A percentile compares a stretch with the other conserved stretches of the same genome.
Evolutionary conservation across 2,888 invertebrate genomes (phyloP).

Genomic region (Lithodes maja): DNA sequence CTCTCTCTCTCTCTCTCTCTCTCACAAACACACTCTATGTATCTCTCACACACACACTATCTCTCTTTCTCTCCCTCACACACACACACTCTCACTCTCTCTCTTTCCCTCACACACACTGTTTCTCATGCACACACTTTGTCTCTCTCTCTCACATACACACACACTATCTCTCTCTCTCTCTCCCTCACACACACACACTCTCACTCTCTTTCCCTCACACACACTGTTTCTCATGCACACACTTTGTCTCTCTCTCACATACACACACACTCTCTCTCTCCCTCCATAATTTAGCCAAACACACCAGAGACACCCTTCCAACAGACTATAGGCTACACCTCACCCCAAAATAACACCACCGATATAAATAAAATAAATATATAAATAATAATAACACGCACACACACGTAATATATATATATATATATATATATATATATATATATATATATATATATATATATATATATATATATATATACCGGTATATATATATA

Average conservation of each 20-base stretch:
- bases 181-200: neutral
- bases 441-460: no score
- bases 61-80: constrained; percentile 15
- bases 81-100: constrained; percentile 9
- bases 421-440: no score
- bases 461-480: no score
- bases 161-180: neutral
- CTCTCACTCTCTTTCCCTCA: neutral
- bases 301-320: neutral
- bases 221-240: neutral
- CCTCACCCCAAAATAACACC: neutral
- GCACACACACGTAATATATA: no score
- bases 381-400: no score
- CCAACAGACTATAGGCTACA: neutral
- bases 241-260: neutral
- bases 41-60: neutral
- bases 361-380: neutral
- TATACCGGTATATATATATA: no score
- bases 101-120: neutral
- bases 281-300: neutral
- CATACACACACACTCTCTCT: neutral
- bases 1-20: neutral
- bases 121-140: neutral
- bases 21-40: neutral
- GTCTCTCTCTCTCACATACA: neutral